Evolutionary conservation across 2,888 invertebrate species (phyloP), one percentile per base, ranked within the genome.

Genomic region (Scaptomyza reducta): DNA sequence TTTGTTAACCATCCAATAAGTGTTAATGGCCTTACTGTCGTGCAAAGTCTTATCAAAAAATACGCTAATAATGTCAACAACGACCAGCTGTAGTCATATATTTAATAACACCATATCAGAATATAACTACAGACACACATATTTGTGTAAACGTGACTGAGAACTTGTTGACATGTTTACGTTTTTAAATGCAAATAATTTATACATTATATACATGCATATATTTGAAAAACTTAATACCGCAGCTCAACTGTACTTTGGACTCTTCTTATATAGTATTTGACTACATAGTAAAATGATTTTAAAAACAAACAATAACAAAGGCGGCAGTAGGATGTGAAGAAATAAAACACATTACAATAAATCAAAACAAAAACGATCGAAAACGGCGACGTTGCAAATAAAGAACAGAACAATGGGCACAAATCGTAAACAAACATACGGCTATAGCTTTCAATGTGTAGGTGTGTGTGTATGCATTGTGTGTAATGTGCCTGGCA

Each of bases 121-220:
- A 29, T n/a, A 13, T 31, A 55, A 22, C 16, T 46, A 51, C 38
- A 14, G 14, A 14, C 35, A 31, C 59, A 63, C 57, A 64, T 14
- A 14, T 41, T 66, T 66, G 65, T 64, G 42, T 38, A 66, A 77
- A 77, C 79, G 77, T 74, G 81, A 64, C 72, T 35, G 14, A 50
- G n/a, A 74, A 67, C 77, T 72, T 69, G 74, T 69, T 73, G 44
- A 22, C 81, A 72, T 69, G 77, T 67, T 73, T 44, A 33, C 49
- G 13, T 16, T 18, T 29, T 13, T 38, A 7, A 42, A 22, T 50
- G n/a, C 49, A 50, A 16, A 35, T 11, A 14, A 58, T 35, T 9
- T 44, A 9, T 47, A n/a, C 41, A 35, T 6, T 35, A 13, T 46
- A n/a, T 41, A 31, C 31, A 31, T 27, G 2, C 31, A 31, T 31